Percentiles rank a stretch among this genome's conserved stretches.
Conservation (phyloP, 2,113 vertebrate species). For the Dolichotis patagonum region DNA sequence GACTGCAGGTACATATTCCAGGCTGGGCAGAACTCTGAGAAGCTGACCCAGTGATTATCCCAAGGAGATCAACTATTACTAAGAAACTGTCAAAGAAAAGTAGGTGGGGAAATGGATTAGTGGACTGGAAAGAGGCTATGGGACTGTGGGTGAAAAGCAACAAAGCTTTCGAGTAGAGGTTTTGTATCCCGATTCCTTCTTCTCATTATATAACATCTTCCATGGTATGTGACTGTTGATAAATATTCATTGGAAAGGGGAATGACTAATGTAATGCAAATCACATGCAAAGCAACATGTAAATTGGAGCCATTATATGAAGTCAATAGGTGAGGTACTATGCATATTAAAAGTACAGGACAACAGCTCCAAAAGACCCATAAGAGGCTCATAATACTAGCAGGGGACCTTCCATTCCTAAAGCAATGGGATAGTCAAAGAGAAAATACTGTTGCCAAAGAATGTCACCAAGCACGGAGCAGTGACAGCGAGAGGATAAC, state of each 20-base stretch:
- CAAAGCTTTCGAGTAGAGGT: conserved; percentile 56
- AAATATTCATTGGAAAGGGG: conserved; percentile 78
- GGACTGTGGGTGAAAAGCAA: conserved; percentile 58
- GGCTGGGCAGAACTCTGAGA: not conserved
- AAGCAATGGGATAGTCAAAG: not conserved
- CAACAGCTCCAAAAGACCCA: conserved; percentile 33
- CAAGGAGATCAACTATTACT: conserved; percentile 31
- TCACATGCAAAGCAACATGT: conserved; percentile 79
- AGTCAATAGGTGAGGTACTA: conserved; percentile 76
- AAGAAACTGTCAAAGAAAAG: conserved; percentile 59
- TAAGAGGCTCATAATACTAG: not conserved
- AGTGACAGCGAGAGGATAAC: not conserved
- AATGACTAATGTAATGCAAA: conserved; percentile 78
- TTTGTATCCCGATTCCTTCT: conserved; percentile 28
- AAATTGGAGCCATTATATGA: conserved; percentile 76
- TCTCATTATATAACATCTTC: conserved; percentile 73
- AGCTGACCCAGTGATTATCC: not conserved
- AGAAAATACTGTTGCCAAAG: not conserved
- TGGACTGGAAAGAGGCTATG: not conserved
- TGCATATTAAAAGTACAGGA: conserved; percentile 72
- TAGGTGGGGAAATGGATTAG: conserved; percentile 56
- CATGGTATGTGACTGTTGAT: conserved; percentile 70
- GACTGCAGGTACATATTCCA: not conserved
- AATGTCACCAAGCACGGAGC: not conserved
- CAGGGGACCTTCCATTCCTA: not conserved